Evolutionary conservation across 1,140 invertebrate genomes (phyloP).

Genomic region (Ctenoplectra terminalis): DNA sequence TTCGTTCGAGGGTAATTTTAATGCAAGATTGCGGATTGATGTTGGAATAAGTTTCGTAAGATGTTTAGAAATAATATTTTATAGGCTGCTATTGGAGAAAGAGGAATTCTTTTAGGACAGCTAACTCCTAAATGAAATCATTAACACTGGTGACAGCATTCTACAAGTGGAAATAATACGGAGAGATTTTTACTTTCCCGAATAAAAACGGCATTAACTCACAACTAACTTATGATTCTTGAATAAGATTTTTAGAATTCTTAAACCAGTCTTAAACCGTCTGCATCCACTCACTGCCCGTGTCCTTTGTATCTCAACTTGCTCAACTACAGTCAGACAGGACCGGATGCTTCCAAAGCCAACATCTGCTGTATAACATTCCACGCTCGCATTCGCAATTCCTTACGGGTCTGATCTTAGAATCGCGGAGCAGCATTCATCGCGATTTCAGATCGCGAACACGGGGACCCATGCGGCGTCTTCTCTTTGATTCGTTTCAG

Average conservation of each 20-base stretch:
- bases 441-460: not conserved
- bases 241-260: not conserved
- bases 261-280: not conserved
- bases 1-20: too few relatives aligned
- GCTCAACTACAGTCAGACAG: not conserved
- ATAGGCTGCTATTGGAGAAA: too few relatives aligned
- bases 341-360: not conserved
- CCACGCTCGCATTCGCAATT: not conserved
- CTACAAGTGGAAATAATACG: too few relatives aligned
- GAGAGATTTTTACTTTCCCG: too few relatives aligned
- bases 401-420: not conserved
- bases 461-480: not conserved
- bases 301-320: not conserved
- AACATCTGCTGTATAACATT: not conserved
- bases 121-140: too few relatives aligned
- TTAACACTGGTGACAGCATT: too few relatives aligned
- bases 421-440: not conserved
- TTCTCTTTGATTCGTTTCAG: slow-evolving; percentile 60
- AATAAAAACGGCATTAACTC: not conserved
- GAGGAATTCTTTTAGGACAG: too few relatives aligned
- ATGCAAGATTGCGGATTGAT: too few relatives aligned
- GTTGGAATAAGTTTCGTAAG: too few relatives aligned
- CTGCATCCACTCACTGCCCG: not conserved
- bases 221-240: not conserved
- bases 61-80: too few relatives aligned